Conservation (phyloP, 2,797 vertebrate species). For the Urocyon cinereoargenteus region DNA sequence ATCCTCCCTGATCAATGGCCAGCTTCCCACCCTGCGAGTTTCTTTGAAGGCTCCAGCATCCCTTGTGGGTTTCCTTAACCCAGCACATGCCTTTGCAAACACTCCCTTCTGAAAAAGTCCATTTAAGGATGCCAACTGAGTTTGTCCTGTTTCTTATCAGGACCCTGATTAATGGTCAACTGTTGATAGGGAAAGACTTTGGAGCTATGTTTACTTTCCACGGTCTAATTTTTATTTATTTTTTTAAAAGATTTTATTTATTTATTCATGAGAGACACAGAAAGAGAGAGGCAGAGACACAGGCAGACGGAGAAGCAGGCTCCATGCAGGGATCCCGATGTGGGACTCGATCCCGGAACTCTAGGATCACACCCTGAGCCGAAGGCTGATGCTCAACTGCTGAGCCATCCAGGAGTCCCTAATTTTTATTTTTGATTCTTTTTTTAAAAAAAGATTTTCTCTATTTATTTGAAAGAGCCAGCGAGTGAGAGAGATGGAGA, state of each 20-base stretch:
- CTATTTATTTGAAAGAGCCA: no score
- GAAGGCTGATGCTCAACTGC: no score
- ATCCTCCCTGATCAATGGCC: not conserved
- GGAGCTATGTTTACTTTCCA: not conserved
- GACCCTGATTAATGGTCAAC: not conserved
- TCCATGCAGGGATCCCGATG: no score
- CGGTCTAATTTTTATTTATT: constrained; percentile 28
- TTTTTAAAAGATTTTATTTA: not conserved
- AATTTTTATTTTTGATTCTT: no score
- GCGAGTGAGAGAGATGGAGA: no score
- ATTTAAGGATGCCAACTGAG: not conserved
- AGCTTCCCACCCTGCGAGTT: not conserved
- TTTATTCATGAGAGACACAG: no score
- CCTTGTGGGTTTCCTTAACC: not conserved
- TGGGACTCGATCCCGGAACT: no score
- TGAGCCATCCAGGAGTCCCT: no score
- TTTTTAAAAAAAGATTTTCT: no score
- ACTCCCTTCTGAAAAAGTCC: constrained; percentile 43
- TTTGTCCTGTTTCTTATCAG: constrained; percentile 24
- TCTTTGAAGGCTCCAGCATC: not conserved
- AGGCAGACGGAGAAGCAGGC: no score
- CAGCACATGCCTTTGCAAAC: not conserved
- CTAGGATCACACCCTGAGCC: no score
- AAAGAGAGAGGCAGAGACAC: no score
- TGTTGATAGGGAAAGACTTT: constrained; percentile 19